phyloP scores from a whole-genome alignment of 2,797 vertebrate species.

The Oreochromis mossambicus region DNA sequence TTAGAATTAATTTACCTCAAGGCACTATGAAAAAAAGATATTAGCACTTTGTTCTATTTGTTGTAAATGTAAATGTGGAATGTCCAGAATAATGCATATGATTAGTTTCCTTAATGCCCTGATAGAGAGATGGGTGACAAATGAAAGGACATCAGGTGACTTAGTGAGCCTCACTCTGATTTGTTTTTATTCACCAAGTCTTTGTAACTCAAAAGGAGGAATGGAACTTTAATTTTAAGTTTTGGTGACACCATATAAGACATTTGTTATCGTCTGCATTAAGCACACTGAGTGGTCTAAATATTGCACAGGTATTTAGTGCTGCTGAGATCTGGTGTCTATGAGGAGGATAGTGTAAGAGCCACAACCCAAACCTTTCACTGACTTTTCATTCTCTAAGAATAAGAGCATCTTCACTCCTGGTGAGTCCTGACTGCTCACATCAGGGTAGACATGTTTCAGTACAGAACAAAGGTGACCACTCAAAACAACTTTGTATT shows the following conservation, averaged over 20 bases:
- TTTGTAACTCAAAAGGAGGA: accelerated
- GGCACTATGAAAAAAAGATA: background rate
- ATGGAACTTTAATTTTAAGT: background rate
- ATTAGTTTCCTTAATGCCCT: background rate
- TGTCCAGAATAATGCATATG: background rate
- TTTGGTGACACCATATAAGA: background rate
- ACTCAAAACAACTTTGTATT: background rate
- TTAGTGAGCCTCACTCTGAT: background rate
- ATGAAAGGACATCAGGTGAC: background rate
- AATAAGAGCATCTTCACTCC: background rate
- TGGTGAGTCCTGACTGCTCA: background rate
- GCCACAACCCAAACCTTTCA: background rate
- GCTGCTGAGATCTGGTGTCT: background rate
- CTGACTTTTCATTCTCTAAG: background rate
- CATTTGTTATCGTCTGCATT: background rate
- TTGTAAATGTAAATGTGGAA: background rate
- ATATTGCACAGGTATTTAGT: background rate
- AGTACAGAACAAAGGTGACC: background rate
- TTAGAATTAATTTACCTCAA: background rate
- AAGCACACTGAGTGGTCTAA: background rate
- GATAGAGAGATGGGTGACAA: background rate
- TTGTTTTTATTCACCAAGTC: background rate
- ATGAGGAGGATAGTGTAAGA: background rate
- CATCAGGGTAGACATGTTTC: background rate
- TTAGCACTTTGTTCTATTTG: background rate